Percentiles rank a stretch among this genome's conserved stretches.
Conservation (phyloP, 2,113 vertebrate genomes). For the Megalops atlanticus region DNA sequence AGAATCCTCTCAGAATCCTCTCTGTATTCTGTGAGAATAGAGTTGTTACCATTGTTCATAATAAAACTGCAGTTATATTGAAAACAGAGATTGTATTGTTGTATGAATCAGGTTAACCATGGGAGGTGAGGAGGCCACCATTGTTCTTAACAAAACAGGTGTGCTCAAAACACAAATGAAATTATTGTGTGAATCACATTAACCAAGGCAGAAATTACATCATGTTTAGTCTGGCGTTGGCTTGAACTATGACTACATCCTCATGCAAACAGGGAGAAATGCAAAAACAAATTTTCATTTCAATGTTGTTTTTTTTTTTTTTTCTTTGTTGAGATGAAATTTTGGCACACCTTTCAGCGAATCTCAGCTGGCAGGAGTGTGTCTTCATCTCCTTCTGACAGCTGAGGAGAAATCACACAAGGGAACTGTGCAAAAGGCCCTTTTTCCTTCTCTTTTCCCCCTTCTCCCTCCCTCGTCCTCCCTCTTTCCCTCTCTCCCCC, state of each 20-base stretch:
- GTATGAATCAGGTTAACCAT: neutral
- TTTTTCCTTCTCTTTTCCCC: neutral
- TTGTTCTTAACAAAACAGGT: neutral
- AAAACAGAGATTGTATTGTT: neutral
- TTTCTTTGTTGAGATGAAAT: neutral
- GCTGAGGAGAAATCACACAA: neutral
- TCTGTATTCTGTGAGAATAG: neutral
- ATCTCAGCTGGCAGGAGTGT: constrained; percentile 50
- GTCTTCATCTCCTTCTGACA: constrained; percentile 1
- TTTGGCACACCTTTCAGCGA: constrained; percentile 46
- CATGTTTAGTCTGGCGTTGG: neutral
- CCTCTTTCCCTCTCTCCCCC: too few relatives aligned
- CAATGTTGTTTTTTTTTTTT: neutral
- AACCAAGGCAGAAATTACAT: neutral
- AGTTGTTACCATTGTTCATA: neutral
- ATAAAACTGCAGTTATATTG: neutral
- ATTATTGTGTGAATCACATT: neutral
- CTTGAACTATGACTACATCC: neutral
- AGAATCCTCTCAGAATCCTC: too few relatives aligned
- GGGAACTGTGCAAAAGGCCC: neutral
- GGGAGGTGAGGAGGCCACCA: neutral
- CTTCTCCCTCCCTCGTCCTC: neutral
- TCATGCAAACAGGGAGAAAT: neutral
- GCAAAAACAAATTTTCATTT: constrained; percentile 1
- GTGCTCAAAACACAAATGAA: neutral